Conservation (phyloP, 2,888 invertebrate species). For the Nymphalis polychloros region DNA sequence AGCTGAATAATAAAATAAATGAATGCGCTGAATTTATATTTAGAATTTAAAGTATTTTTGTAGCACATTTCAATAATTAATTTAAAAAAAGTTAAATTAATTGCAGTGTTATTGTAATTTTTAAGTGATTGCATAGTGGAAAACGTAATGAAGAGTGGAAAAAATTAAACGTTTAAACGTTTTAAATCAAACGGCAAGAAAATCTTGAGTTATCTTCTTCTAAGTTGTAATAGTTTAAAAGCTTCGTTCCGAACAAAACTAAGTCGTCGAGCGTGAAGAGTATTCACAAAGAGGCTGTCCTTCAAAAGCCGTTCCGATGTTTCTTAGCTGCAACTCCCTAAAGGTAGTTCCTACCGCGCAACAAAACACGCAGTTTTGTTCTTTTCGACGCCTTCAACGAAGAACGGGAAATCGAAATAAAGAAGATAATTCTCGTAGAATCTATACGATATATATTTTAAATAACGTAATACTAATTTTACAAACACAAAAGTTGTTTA, state of each 20-base stretch:
- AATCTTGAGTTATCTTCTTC: conserved; percentile 8
- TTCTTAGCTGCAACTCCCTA: conserved; percentile 24
- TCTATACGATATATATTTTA: too few species aligned
- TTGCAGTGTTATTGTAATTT: background rate
- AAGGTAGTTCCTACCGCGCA: conserved; percentile 25
- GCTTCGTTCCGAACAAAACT: conserved; percentile 23
- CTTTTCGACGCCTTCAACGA: conserved; percentile 20
- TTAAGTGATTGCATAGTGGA: background rate
- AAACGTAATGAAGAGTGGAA: background rate
- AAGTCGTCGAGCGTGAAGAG: conserved; percentile 23
- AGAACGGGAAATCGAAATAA: conserved; percentile 9
- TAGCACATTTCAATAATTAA: too few species aligned
- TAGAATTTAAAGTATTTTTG: too few species aligned
- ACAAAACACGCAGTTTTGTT: conserved; percentile 26
- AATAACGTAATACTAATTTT: too few species aligned
- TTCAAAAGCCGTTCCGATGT: conserved; percentile 23
- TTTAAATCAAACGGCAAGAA: conserved; percentile 3
- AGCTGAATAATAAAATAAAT: too few species aligned
- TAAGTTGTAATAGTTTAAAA: conserved; percentile 30
- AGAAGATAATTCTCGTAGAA: background rate
- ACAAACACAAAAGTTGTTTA: too few species aligned
- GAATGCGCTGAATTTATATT: too few species aligned
- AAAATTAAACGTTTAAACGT: conserved; percentile 1
- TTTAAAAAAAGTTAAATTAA: too few species aligned
- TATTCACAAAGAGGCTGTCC: conserved; percentile 28